phyloP scores from a whole-genome alignment of 2,888 invertebrate genomes.

The Itoplectis maculator region DNA sequence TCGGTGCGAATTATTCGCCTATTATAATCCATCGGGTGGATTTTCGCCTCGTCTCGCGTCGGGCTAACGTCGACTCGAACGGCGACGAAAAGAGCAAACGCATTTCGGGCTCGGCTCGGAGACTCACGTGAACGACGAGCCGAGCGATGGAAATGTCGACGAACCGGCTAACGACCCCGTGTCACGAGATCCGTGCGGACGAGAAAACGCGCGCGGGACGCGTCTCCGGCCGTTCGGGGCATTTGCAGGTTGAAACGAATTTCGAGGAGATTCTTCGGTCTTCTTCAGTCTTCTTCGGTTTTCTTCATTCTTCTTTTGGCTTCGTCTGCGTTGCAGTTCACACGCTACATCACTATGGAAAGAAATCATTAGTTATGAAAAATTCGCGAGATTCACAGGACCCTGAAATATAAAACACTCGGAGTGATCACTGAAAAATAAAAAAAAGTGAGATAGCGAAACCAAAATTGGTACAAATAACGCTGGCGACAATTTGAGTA shows the following conservation, averaged over 20 bases:
- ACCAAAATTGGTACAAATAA: background rate
- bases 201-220: slow-evolving; percentile 75
- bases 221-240: slow-evolving; percentile 35
- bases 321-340: slow-evolving; percentile 48
- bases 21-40: no score
- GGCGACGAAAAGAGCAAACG: slow-evolving; percentile 74
- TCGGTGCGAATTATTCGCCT: slow-evolving; percentile 47
- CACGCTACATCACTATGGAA: slow-evolving; percentile 14
- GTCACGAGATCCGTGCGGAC: slow-evolving; percentile 78
- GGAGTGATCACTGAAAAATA: background rate
- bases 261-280: slow-evolving; percentile 65
- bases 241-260: slow-evolving; percentile 66
- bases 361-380: background rate
- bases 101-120: slow-evolving; percentile 58
- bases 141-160: slow-evolving; percentile 68
- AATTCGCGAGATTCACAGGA: background rate
- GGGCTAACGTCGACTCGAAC: background rate
- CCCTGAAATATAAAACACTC: background rate
- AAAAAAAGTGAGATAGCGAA: background rate
- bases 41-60: background rate
- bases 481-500: background rate
- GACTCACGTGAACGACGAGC: slow-evolving; percentile 65
- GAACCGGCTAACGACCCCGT: slow-evolving; percentile 77
- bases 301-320: slow-evolving; percentile 63
- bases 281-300: slow-evolving; percentile 59